These are phyloP conservation scores for Arrhopalites spinosus DNA, from an alignment of 2,888 invertebrate species.

Conservation along the genomic window DNA sequence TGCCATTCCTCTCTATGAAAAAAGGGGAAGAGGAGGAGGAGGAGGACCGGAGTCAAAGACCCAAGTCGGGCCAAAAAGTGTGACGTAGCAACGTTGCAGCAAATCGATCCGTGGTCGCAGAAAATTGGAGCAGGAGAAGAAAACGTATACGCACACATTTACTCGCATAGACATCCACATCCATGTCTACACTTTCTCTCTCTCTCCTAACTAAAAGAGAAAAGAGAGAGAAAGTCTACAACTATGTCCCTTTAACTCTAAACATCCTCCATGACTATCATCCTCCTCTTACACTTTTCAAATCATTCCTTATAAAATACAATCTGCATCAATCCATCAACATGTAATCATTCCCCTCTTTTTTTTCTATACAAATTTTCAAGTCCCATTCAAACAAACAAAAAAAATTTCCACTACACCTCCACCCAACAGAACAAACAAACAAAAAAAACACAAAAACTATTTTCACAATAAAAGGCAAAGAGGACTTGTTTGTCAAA, in stretches of 20 bases:
- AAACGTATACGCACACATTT: constrained; percentile 17
- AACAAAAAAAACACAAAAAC: too few relatives aligned
- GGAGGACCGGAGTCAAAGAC: constrained; percentile 46
- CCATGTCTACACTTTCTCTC: neutral
- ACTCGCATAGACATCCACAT: neutral
- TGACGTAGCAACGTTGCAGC: constrained; percentile 47
- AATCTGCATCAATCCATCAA: neutral
- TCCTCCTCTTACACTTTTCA: neutral
- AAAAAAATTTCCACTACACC: too few relatives aligned
- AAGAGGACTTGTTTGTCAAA: too few relatives aligned
- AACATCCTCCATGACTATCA: too few relatives aligned
- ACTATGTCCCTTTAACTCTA: too few relatives aligned
- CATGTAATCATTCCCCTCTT: neutral
- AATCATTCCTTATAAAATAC: neutral
- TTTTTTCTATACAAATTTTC: too few relatives aligned
- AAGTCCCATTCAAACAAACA: neutral
- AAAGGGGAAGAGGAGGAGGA: constrained; percentile 21
- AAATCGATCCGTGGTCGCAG: constrained; percentile 46
- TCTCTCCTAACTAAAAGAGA: neutral
- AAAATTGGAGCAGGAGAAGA: constrained; percentile 38
- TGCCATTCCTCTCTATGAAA: constrained; percentile 18
- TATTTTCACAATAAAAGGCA: too few relatives aligned
- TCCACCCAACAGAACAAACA: too few relatives aligned
- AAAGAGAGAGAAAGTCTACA: too few relatives aligned
- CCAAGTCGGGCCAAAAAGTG: constrained; percentile 38